Percentiles rank a stretch among this genome's conserved stretches.
phyloP scores from a whole-genome alignment of 2,888 invertebrate species.

The Leucania comma region DNA sequence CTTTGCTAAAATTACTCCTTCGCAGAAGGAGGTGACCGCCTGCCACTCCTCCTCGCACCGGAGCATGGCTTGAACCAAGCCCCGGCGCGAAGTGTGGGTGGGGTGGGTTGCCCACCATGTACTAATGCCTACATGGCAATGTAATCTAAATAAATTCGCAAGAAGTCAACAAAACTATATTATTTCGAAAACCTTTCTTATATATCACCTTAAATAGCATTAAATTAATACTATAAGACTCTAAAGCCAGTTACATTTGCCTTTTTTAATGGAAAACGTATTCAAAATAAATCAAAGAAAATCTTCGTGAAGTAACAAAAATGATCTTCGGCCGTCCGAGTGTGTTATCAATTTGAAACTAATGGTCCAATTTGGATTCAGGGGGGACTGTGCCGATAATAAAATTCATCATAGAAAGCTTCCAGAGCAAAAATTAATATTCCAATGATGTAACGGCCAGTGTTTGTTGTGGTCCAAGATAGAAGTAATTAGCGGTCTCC shows the following conservation, averaged over 20 bases:
- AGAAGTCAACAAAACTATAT: neutral
- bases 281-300: constrained; percentile 62
- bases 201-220: constrained; percentile 24
- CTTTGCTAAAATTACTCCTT: too few species aligned
- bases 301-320: constrained; percentile 67
- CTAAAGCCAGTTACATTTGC: constrained; percentile 69
- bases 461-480: constrained; percentile 68
- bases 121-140: too few species aligned
- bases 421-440: constrained; percentile 89
- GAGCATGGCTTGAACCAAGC: too few species aligned
- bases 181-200: neutral
- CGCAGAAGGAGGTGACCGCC: too few species aligned
- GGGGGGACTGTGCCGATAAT: constrained; percentile 84
- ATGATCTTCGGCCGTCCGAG: constrained; percentile 75
- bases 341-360: constrained; percentile 88
- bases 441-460: constrained; percentile 88
- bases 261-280: constrained; percentile 66
- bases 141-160: too few species aligned
- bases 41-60: too few species aligned
- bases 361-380: constrained; percentile 89
- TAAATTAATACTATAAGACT: constrained; percentile 26
- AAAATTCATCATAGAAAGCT: constrained; percentile 88
- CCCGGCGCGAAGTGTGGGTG: too few species aligned
- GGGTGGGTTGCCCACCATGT: too few species aligned
- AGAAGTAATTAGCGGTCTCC: constrained; percentile 13